Base-by-base conservation (phyloP, 2,797 vertebrate species). In the Phataginus tricuspis region DNA sequence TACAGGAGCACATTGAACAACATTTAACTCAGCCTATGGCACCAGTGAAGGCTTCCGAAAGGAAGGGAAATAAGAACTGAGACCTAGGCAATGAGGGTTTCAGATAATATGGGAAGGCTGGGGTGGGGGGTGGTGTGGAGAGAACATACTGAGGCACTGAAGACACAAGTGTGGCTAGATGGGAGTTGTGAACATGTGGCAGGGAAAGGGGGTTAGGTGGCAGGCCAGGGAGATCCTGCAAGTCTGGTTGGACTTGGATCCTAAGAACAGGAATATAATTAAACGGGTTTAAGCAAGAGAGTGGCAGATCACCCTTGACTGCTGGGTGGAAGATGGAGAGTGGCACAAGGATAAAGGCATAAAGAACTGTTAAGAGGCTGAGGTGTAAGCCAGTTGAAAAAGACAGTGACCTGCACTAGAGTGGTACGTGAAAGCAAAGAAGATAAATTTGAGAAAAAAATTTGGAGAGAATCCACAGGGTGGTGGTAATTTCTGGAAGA, bases 271-370 rank as follows among this genome's bases (percentile, higher is more conserved):
- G 66, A 57, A 77, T 39, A 55, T 51, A 87, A 86, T 72, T 82
- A 80, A 89, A 79, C 75, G 83, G 42, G 75, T 92, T 92, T 91
- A 90, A 96, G 69, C 78, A 92, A 37, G 19, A 25, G 6, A 78
- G 53, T 79, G 21, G 92, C 10, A 34, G 61, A 72, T 88, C 72
- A 82, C 75, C 75, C 42, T 55, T 79, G 57, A 69, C 59, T 80
- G 69, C 69, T 61, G 10, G 86, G 29, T 68, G 59, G 10, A 90
- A 85, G 42, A 71, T 66, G 16, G 29, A 49, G 55, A 74, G 4
- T 88, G 57, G 59, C 61, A 64, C 74, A 34, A 53, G 13, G 66
- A 78, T 78, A 74, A 94, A 78, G 29, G 34, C 42, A 66, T 25
- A 45, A 86, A 94, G 27, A 94, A 34, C n/a, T 86, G 57, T 92